These are phyloP conservation scores for Tribolium madens DNA, from an alignment of 1,140 invertebrate genomes.

Conservation along the genomic window DNA sequence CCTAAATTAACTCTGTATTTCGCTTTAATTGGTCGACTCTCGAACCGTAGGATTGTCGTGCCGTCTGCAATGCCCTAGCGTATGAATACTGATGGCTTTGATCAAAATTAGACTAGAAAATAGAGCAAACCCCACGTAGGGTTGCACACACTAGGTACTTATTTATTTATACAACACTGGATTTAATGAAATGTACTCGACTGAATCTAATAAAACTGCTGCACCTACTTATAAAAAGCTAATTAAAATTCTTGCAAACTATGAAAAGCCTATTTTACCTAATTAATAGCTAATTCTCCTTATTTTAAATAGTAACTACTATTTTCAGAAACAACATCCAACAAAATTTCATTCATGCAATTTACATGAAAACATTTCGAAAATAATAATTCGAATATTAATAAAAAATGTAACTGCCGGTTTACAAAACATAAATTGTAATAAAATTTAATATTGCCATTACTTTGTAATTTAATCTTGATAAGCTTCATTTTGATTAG, in stretches of 20 bases:
- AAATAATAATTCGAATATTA: too few relatives aligned
- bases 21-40: constrained; percentile 16
- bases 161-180: not conserved
- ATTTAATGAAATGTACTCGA: constrained; percentile 8
- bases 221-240: not conserved
- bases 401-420: too few relatives aligned
- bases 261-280: not conserved
- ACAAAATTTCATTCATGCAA: too few relatives aligned
- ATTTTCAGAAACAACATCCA: not conserved
- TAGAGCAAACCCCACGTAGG: not conserved
- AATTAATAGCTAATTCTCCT: too few relatives aligned
- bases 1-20: constrained; percentile 23
- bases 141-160: not conserved
- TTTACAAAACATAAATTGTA: too few relatives aligned
- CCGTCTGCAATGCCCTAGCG: constrained; percentile 6
- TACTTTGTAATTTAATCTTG: too few relatives aligned
- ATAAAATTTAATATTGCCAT: too few relatives aligned
- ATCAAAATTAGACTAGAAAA: constrained; percentile 8
- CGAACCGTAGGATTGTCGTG: constrained; percentile 18
- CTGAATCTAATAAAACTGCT: not conserved
- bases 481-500: too few relatives aligned
- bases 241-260: constrained; percentile 7
- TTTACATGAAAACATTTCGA: too few relatives aligned
- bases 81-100: constrained; percentile 26
- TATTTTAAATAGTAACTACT: not conserved